A percentile compares a stretch with the other conserved stretches of the same genome.
Conservation (phyloP, 2,888 invertebrate species). For the Drosophila gaucha region DNA sequence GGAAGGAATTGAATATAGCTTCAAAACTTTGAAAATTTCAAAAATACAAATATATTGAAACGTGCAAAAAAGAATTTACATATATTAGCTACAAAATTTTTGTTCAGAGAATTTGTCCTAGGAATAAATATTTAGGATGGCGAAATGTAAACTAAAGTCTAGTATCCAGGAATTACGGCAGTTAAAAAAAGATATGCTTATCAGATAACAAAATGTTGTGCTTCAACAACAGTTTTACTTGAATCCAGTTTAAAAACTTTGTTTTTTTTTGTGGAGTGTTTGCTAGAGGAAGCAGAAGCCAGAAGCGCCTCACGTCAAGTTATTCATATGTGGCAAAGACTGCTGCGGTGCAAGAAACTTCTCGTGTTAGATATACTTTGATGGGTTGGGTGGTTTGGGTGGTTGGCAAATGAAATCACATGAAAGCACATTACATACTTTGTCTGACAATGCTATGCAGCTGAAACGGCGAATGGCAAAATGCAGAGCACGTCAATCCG, state of each 20-base stretch:
- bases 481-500: conserved; percentile 28
- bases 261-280: not conserved
- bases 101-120: no score
- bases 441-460: conserved; percentile 47
- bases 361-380: conserved; percentile 20
- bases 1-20: no score
- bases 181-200: no score
- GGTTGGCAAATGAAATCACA: conserved; percentile 57
- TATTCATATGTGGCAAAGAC: conserved; percentile 59
- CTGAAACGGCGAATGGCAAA: conserved; percentile 12
- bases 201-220: not conserved
- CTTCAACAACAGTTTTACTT: not conserved
- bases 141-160: not conserved
- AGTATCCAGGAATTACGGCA: not conserved
- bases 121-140: not conserved
- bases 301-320: conserved; percentile 49
- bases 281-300: conserved; percentile 10
- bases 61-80: no score
- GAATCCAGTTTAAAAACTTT: not conserved
- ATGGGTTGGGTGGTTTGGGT: not conserved
- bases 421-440: conserved; percentile 66
- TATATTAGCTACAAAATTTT: no score
- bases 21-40: no score
- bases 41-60: no score
- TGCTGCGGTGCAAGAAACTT: conserved; percentile 25